Percentiles rank a stretch among this genome's conserved stretches.
Conservation (phyloP, 2,113 vertebrate genomes). For the Steatornis caripensis region DNA sequence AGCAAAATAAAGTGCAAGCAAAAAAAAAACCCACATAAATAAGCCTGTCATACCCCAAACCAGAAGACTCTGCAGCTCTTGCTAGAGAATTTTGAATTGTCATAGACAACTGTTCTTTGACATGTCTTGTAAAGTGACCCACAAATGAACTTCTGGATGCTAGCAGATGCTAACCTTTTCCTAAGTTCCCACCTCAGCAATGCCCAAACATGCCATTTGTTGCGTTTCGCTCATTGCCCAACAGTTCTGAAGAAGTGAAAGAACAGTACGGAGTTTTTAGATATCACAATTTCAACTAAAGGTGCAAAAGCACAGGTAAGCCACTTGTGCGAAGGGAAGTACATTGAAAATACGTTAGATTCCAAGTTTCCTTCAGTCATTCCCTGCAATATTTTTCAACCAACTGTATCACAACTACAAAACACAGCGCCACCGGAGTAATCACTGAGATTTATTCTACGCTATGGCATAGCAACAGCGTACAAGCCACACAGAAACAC, state of each 20-base stretch:
- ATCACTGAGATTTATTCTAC: background rate
- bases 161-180: background rate
- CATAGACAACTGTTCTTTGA: background rate
- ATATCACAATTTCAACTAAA: background rate
- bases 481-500: background rate
- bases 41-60: background rate
- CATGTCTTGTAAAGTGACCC: background rate
- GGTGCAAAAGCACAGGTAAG: background rate
- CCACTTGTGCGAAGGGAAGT: background rate
- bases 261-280: background rate
- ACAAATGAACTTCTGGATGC: background rate
- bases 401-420: background rate
- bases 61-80: background rate
- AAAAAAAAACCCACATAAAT: background rate
- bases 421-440: background rate
- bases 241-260: background rate
- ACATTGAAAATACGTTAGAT: background rate
- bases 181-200: background rate
- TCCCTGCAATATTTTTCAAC: background rate
- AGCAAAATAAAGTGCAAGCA: background rate
- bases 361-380: background rate
- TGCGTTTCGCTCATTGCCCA: background rate
- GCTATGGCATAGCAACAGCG: background rate
- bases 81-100: background rate
- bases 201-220: background rate